Evolutionary conservation across 2,888 invertebrate genomes (phyloP).

Genomic region (Clunio marinus): DNA sequence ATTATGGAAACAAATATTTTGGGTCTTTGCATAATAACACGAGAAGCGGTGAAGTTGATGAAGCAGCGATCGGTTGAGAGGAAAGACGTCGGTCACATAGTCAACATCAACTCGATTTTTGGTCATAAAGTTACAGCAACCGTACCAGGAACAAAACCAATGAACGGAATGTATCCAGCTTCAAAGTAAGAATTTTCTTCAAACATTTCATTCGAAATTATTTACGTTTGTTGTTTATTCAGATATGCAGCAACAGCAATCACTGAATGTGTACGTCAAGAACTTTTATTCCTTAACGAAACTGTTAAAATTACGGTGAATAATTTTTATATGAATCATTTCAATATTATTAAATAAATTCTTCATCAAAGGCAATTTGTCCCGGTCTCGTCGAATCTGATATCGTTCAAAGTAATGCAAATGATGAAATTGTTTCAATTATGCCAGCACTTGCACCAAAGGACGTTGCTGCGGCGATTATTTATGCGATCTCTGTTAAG

Average conservation of each 20-base stretch:
- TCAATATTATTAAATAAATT: background rate
- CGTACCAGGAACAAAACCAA: slow-evolving; percentile 43
- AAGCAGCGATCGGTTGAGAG: slow-evolving; percentile 49
- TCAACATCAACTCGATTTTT: slow-evolving; percentile 35
- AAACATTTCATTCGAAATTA: background rate
- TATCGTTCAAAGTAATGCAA: slow-evolving; percentile 15
- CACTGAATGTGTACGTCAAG: slow-evolving; percentile 47
- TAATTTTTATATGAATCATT: background rate
- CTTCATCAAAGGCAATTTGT: background rate
- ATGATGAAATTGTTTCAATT: slow-evolving; percentile 14
- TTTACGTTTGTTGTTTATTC: slow-evolving; percentile 41
- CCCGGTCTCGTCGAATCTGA: slow-evolving; percentile 20
- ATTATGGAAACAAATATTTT: slow-evolving; percentile 54
- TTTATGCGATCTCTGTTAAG: slow-evolving; percentile 10
- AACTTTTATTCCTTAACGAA: slow-evolving; percentile 44
- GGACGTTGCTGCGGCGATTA: slow-evolving; percentile 7
- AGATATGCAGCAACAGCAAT: slow-evolving; percentile 46
- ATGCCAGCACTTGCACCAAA: slow-evolving; percentile 14
- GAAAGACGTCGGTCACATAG: slow-evolving; percentile 44
- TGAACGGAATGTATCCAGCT: slow-evolving; percentile 44
- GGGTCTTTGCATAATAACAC: slow-evolving; percentile 53
- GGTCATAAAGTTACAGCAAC: slow-evolving; percentile 25
- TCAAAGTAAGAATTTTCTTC: slow-evolving; percentile 1
- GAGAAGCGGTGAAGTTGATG: slow-evolving; percentile 55
- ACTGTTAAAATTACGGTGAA: slow-evolving; percentile 44